Conservation (phyloP, 2,797 vertebrate species). For the Sebastes matsubarae region DNA sequence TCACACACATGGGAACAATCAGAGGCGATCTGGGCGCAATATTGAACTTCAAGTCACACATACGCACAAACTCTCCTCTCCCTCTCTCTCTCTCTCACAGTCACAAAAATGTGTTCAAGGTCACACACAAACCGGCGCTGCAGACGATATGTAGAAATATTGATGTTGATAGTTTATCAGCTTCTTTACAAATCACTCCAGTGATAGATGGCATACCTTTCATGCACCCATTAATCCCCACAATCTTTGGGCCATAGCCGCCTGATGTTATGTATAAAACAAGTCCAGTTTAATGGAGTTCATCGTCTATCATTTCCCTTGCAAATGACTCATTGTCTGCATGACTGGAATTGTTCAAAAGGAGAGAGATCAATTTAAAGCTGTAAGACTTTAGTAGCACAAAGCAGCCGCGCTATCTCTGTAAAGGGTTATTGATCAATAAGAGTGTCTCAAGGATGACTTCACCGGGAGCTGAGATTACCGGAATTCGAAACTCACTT, state of each 20-base stretch:
- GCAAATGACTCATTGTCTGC: conserved; percentile 33
- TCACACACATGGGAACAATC: conserved; percentile 78
- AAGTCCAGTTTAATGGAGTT: conserved; percentile 55
- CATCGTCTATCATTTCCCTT: conserved; percentile 50
- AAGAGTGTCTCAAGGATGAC: conserved; percentile 35
- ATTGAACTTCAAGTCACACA: conserved; percentile 49
- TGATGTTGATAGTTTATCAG: conserved; percentile 50
- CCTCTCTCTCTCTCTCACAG: neutral
- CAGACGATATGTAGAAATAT: conserved; percentile 26
- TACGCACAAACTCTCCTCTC: neutral
- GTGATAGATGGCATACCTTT: conserved; percentile 51
- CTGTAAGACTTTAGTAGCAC: conserved; percentile 23
- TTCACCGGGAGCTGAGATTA: conserved; percentile 25
- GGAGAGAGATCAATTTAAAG: conserved; percentile 20
- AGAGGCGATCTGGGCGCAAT: conserved; percentile 57
- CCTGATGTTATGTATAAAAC: conserved; percentile 59
- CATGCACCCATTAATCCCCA: conserved; percentile 45
- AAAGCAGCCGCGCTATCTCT: conserved; percentile 15
- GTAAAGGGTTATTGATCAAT: conserved; percentile 36
- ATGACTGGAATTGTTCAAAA: conserved; percentile 30
- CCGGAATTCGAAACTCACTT: conserved; percentile 15
- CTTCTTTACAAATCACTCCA: conserved; percentile 33
- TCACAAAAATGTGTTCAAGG: conserved; percentile 18
- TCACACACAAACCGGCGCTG: conserved; percentile 5
- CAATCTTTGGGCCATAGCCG: conserved; percentile 23